phyloP scores from a whole-genome alignment of 1,140 invertebrate species.

The Atta texana region DNA sequence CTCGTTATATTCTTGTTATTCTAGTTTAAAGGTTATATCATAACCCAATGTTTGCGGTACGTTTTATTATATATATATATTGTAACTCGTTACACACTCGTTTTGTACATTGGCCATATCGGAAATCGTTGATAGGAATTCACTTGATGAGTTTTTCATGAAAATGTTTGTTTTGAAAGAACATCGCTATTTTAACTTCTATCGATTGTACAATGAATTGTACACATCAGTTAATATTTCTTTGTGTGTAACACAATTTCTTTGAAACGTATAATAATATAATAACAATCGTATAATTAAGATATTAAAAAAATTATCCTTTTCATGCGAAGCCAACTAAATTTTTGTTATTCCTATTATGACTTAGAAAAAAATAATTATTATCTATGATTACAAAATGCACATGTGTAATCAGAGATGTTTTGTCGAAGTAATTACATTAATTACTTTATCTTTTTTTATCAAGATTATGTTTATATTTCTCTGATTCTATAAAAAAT shows the following conservation, averaged over 20 bases:
- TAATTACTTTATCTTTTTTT: background rate
- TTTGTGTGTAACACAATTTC: background rate
- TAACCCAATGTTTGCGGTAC: background rate
- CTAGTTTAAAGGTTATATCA: constrained; percentile 1
- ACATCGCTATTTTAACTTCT: background rate
- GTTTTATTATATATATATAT: background rate
- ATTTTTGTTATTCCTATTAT: background rate
- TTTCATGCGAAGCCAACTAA: background rate
- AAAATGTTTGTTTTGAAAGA: constrained; percentile 12
- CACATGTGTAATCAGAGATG: background rate
- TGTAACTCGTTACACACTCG: background rate
- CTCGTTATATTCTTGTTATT: background rate
- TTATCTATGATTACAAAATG: background rate
- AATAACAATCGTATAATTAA: background rate
- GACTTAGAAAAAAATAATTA: background rate
- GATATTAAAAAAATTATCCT: background rate
- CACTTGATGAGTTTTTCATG: background rate
- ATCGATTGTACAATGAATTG: background rate
- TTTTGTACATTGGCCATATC: background rate
- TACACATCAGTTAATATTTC: background rate
- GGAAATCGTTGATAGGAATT: constrained; percentile 5
- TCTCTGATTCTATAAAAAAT: background rate
- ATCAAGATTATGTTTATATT: background rate
- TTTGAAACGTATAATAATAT: background rate
- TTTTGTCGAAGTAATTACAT: background rate